phyloP scores from a whole-genome alignment of 2,797 vertebrate species.

The Chelonia mydas region DNA sequence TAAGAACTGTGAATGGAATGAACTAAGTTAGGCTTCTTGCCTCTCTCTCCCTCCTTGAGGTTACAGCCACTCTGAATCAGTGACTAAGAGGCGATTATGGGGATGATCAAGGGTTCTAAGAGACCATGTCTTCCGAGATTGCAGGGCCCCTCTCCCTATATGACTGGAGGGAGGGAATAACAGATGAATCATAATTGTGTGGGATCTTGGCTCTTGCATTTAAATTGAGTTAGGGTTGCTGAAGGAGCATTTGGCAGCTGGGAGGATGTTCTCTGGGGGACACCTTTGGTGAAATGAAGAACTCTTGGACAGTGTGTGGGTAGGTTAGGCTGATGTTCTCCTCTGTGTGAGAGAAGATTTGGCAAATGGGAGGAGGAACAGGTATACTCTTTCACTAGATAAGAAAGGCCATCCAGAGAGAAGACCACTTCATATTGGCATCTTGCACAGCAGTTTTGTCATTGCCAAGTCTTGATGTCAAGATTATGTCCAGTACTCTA shows the following conservation, averaged over 20 bases:
- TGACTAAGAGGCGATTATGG: neutral
- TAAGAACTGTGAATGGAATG: neutral
- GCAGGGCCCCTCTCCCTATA: neutral
- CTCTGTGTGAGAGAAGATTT: neutral
- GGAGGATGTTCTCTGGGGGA: neutral
- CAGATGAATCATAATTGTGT: neutral
- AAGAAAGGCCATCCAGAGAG: rapidly evolving
- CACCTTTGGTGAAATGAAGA: neutral
- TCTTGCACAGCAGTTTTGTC: neutral
- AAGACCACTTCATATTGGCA: neutral
- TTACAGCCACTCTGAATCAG: neutral
- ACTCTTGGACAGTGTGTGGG: neutral
- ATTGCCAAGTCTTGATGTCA: neutral
- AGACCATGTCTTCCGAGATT: neutral
- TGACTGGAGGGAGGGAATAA: neutral
- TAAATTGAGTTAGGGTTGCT: neutral
- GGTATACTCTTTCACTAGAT: neutral
- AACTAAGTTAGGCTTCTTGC: neutral
- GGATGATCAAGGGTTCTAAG: conserved; percentile 7
- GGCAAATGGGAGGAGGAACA: neutral
- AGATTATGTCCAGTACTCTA: neutral
- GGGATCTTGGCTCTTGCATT: neutral
- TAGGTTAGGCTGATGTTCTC: neutral
- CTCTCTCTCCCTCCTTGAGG: neutral
- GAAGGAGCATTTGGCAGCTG: neutral